Evolutionary conservation across 2,797 vertebrate species (phyloP).

Genomic region (Spatula versicolor): DNA sequence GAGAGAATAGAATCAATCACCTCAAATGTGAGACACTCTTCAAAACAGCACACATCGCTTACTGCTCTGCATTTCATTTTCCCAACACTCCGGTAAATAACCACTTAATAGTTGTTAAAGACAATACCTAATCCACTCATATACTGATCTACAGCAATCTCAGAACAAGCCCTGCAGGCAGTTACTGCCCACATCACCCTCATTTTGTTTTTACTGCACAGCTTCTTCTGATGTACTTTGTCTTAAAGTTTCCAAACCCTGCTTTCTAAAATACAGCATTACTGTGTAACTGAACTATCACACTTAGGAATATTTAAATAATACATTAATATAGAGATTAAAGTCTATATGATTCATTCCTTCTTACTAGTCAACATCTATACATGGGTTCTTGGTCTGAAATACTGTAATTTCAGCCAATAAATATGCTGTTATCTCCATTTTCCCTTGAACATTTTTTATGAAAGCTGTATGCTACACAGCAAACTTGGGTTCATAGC

Average conservation of each 20-base stretch:
- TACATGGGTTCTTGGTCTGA: background rate
- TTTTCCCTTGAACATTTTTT: background rate
- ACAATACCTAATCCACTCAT: rapidly evolving
- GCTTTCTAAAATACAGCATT: background rate
- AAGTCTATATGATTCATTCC: background rate
- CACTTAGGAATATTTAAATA: background rate
- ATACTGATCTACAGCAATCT: background rate
- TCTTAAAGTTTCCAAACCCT: background rate
- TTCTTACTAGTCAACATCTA: background rate
- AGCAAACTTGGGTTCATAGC: background rate
- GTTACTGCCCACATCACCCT: background rate
- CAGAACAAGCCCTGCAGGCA: background rate
- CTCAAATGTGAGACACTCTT: background rate
- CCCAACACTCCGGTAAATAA: background rate
- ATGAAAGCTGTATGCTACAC: background rate
- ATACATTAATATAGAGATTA: background rate
- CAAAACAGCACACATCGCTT: background rate
- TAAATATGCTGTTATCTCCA: background rate
- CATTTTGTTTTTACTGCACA: background rate
- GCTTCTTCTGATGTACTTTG: background rate
- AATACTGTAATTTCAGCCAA: background rate
- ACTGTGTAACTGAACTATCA: background rate
- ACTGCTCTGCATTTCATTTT: background rate
- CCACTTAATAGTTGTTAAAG: background rate
- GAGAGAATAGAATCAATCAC: slow-evolving; percentile 53